These are phyloP conservation scores for Mallotus villosus DNA, from an alignment of 2,797 vertebrate genomes.

Conservation along the genomic window DNA sequence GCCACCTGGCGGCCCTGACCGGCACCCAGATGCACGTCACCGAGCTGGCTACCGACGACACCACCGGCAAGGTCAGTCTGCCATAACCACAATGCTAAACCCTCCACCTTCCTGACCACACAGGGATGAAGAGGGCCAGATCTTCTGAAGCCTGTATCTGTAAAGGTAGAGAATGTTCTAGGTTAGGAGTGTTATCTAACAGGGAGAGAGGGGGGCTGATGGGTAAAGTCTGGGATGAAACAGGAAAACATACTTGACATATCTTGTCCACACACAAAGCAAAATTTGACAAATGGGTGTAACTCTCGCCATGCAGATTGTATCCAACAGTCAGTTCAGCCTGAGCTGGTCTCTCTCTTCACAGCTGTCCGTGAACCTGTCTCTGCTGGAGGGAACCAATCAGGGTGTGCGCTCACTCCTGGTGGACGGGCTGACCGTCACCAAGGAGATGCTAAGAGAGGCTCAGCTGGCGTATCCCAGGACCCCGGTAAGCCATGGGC, in stretches of 20 bases:
- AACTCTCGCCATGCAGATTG: too few relatives aligned
- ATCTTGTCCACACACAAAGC: too few relatives aligned
- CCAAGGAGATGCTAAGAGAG: constrained; percentile 71
- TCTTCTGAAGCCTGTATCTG: not conserved
- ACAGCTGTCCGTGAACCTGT: constrained; percentile 48
- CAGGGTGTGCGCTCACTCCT: constrained; percentile 78
- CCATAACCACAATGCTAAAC: not conserved
- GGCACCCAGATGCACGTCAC: constrained; percentile 68
- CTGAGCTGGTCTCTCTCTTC: not conserved
- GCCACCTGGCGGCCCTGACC: constrained; percentile 77
- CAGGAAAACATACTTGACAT: too few relatives aligned
- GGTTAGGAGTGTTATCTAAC: too few relatives aligned
- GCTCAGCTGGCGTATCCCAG: constrained; percentile 68
- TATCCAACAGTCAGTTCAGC: too few relatives aligned
- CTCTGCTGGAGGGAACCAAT: constrained; percentile 73
- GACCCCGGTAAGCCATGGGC: constrained; percentile 62
- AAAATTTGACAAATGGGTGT: too few relatives aligned
- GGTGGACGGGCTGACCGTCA: constrained; percentile 68
- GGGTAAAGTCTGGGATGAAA: too few relatives aligned
- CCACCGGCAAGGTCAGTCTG: constrained; percentile 60
- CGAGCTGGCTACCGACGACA: constrained; percentile 52
- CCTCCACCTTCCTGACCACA: not conserved
- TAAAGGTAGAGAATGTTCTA: too few relatives aligned
- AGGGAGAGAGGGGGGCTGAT: too few relatives aligned
- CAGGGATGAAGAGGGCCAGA: not conserved